A percentile compares a stretch with the other conserved stretches of the same genome.
phyloP scores from a whole-genome alignment of 1,140 invertebrate genomes.

The Paraescarpia echinospica region DNA sequence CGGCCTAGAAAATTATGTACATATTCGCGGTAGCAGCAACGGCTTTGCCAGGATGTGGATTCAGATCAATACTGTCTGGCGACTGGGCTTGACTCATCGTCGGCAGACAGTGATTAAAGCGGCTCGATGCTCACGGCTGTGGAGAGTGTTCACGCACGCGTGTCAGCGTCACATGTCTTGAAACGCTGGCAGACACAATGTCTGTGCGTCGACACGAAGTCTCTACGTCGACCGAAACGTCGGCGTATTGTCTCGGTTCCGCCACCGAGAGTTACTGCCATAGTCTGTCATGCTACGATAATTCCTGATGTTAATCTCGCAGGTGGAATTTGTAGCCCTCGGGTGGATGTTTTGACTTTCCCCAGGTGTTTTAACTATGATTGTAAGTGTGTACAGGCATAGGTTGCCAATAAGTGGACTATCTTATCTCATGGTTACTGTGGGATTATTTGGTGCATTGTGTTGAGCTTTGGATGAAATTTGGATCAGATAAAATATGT shows the following conservation, averaged over 20 bases:
- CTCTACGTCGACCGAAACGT: background rate
- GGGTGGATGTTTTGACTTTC: background rate
- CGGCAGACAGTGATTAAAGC: background rate
- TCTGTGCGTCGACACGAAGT: background rate
- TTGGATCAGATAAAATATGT: background rate
- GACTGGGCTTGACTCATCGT: background rate
- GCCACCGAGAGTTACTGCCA: background rate
- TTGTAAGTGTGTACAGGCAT: background rate
- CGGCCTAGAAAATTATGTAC: background rate
- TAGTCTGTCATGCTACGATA: background rate
- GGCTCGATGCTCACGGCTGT: background rate
- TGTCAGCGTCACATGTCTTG: background rate
- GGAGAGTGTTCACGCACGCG: background rate
- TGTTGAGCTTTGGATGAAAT: background rate
- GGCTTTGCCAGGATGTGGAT: background rate
- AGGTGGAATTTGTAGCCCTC: background rate
- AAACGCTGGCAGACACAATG: background rate
- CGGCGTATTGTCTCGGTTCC: background rate
- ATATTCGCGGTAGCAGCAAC: background rate
- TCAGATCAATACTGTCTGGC: background rate
- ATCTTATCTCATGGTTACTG: background rate
- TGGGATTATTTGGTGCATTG: background rate
- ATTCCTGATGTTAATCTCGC: background rate
- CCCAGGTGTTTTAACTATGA: background rate
- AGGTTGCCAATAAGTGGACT: background rate